Evolutionary conservation across 2,113 vertebrate species (phyloP).

Genomic region (Hylia prasina): DNA sequence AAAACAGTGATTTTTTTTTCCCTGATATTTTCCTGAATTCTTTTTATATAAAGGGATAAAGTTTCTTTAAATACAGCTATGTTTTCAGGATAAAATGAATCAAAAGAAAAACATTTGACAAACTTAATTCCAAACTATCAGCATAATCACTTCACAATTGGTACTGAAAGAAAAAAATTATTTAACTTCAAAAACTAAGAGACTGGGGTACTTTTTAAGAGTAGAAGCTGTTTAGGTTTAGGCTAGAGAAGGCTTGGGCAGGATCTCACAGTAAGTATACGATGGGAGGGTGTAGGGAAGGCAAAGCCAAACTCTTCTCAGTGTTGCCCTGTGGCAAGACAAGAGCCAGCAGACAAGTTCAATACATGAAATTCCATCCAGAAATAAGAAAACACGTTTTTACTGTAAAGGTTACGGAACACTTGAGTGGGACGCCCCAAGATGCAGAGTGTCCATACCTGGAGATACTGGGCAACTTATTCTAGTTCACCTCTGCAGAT

Average conservation of each 20-base stretch:
- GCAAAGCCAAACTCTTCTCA: background rate
- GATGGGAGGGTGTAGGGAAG: background rate
- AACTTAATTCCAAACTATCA: background rate
- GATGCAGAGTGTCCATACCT: background rate
- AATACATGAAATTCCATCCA: background rate
- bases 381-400: background rate
- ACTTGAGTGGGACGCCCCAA: background rate
- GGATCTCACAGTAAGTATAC: background rate
- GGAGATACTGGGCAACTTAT: background rate
- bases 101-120: background rate
- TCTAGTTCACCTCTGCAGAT: background rate
- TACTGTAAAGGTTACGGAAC: background rate
- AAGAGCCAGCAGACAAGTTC: background rate
- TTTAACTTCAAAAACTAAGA: background rate
- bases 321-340: background rate
- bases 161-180: background rate
- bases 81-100: background rate
- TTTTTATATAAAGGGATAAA: background rate
- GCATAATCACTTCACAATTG: background rate
- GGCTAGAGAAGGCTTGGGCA: background rate
- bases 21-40: background rate
- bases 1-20: background rate
- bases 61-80: background rate
- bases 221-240: background rate
- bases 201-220: background rate